phyloP scores from a whole-genome alignment of 2,888 invertebrate genomes.

The Cheilosia pagana region DNA sequence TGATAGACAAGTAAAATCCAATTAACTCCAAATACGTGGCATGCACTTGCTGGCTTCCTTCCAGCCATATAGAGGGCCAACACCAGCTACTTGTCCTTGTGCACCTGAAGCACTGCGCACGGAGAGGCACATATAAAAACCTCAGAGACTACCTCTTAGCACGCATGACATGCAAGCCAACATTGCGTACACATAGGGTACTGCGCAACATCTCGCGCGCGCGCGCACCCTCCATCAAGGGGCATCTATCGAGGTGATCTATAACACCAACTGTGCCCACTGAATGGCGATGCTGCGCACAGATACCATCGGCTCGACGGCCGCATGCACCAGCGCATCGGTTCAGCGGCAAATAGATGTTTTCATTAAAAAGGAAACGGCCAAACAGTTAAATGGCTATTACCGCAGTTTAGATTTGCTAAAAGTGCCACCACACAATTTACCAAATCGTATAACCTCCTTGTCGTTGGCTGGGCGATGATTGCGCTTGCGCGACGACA shows the following conservation, averaged over 20 bases:
- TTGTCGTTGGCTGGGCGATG: slow-evolving; percentile 20
- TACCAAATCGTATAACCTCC: slow-evolving; percentile 63
- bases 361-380: slow-evolving; percentile 76
- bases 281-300: slow-evolving; percentile 66
- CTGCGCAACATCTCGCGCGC: slow-evolving; percentile 46
- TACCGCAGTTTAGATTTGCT: slow-evolving; percentile 76
- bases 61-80: slow-evolving; percentile 38
- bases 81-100: slow-evolving; percentile 33
- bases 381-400: slow-evolving; percentile 76
- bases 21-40: slow-evolving; percentile 81
- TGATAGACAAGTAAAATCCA: slow-evolving; percentile 80
- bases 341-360: slow-evolving; percentile 75
- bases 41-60: slow-evolving; percentile 72
- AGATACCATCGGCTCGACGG: slow-evolving; percentile 47
- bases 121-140: slow-evolving; percentile 57
- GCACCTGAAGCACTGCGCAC: slow-evolving; percentile 55
- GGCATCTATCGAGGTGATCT: slow-evolving; percentile 74
- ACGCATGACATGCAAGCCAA: slow-evolving; percentile 73
- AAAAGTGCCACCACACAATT: slow-evolving; percentile 75
- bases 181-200: slow-evolving; percentile 62
- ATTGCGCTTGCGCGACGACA: slow-evolving; percentile 16
- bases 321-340: slow-evolving; percentile 9
- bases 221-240: slow-evolving; percentile 68
- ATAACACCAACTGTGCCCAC: slow-evolving; percentile 74
- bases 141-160: slow-evolving; percentile 77